Evolutionary conservation across 2,888 invertebrate species (phyloP), one percentile per base, ranked within the genome.

Genomic region (Andrena chrysosceles): DNA sequence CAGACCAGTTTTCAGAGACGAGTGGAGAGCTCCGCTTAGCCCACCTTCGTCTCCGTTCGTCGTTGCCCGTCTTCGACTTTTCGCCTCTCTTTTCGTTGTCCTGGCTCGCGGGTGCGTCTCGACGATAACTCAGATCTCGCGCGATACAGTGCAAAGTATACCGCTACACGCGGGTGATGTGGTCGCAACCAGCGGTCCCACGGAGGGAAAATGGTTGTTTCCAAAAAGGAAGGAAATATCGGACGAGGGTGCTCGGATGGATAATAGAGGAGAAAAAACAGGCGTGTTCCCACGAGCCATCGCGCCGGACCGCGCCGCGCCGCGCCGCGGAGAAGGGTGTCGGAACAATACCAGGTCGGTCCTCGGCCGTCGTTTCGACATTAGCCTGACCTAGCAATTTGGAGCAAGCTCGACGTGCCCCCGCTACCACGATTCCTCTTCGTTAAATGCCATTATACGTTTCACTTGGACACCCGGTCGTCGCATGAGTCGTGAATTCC

Each of bases 391-490:
- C 92, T 89, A 90, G 87, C 89, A 93, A 93, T 93, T 93, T 93
- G 87, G 90, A 85, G 82, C 83, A 88, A 82, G 76, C 83, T 74
- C 83, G 71, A 85, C 83, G 84, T 87, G 84, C 81, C 71, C 85
- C 81, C 80, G 81, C 83, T 77, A 77, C 81, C 85, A 79, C 81
- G 84, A 84, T 87, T 85, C 89, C 87, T 87, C 87, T 89, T 90
- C 90, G 91, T 90, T 91, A 91, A 93, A 92, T 92, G 89, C 92
- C 93, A 93, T 93, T 93, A 93, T 92, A 92, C 87, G 90, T 93
- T 92, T 92, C 92, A 91, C 89, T 91, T 89, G 89, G 89, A 91
- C 91, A 90, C 90, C 89, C 89, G 89, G 84, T 89, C 89, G 88
- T 84, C 90, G 92, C 91, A 92, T 92, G 92, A 93, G 91, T 92